Base-by-base conservation (phyloP, 2,797 vertebrate genomes). In the Tokudaia muenninki region DNA sequence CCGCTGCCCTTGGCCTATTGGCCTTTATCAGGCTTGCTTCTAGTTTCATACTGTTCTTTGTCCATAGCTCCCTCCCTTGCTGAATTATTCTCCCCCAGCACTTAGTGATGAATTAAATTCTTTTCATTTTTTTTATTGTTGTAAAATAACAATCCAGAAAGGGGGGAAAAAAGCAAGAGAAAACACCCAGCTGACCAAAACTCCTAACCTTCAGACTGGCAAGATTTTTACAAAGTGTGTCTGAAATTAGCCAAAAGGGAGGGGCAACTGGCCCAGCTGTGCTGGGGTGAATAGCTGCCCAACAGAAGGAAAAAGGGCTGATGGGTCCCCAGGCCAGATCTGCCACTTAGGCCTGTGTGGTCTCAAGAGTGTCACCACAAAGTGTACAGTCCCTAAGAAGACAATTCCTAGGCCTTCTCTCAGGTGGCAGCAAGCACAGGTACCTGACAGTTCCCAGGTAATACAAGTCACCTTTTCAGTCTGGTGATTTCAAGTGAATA, bases 91-190 rank as follows among this genome's bases (percentile, higher is more conserved):
- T 87, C 89, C 81, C 86, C 57, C 17, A 5, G 78, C 16, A 65
- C 61, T 90, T 90, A 47, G 41, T 74, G 93, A 94, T 94, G 94
- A 97, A 97, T 97, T 75, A 92, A 92, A 95, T 97, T 97, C 92
- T 96, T 96, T 78, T 91, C 95, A 74, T 94, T 95, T 96, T 55
- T 94, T 86, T 59, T n/a, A 67, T 78, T 91, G 55, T 93, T 75
- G 47, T 77, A 96, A 91, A 96, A 96, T 44, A 96, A 95, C 37
- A 65, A 93, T 74, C 31, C 79, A 55, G 63, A 44, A 77, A 65
- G 78, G 50, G 22, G 81, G 9, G n/a, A 75, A 26, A 24, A 50
- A 57, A 7, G 55, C 70, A 21, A 37, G n/a, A 72, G 59, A 16
- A 77, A 61, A 41, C n/a, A 6, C 31, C 24, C 63, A 89, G 82